These are phyloP conservation scores for Lethrus apterus DNA, from an alignment of 1,140 invertebrate species.

Conservation along the genomic window DNA sequence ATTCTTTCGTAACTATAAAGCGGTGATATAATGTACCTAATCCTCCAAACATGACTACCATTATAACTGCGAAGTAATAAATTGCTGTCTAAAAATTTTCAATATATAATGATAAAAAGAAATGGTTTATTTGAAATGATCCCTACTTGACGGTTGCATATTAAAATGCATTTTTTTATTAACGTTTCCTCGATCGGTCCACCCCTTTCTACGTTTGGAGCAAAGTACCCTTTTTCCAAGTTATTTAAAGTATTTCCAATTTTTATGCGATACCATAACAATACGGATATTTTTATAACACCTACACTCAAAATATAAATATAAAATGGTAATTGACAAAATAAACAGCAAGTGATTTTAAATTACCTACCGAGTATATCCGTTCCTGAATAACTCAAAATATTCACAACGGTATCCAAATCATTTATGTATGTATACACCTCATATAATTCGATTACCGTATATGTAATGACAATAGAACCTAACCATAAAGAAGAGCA, in stretches of 20 bases:
- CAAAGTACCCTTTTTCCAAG: conserved; percentile 2
- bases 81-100: neutral
- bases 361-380: conserved; percentile 6
- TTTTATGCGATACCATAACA: neutral
- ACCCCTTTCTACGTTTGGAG: conserved; percentile 1
- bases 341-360: neutral
- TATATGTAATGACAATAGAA: neutral
- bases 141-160: conserved; percentile 6
- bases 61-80: conserved; percentile 1
- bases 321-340: too few species aligned
- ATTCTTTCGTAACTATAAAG: neutral
- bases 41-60: neutral
- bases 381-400: conserved; percentile 10
- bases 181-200: conserved; percentile 2
- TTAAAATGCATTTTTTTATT: conserved; percentile 8
- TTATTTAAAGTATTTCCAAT: conserved; percentile 4
- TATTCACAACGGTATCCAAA: conserved; percentile 7
- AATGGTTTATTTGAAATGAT: neutral
- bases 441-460: conserved; percentile 8
- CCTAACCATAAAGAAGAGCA: conserved; percentile 3
- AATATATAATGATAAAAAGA: too few species aligned
- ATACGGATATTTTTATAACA: conserved; percentile 1
- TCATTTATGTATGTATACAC: conserved; percentile 5
- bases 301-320: too few species aligned
- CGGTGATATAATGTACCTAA: neutral